A percentile compares a stretch with the other conserved stretches of the same genome.
phyloP scores from a whole-genome alignment of 2,888 invertebrate species.

The Aphidoletes aphidimyza region DNA sequence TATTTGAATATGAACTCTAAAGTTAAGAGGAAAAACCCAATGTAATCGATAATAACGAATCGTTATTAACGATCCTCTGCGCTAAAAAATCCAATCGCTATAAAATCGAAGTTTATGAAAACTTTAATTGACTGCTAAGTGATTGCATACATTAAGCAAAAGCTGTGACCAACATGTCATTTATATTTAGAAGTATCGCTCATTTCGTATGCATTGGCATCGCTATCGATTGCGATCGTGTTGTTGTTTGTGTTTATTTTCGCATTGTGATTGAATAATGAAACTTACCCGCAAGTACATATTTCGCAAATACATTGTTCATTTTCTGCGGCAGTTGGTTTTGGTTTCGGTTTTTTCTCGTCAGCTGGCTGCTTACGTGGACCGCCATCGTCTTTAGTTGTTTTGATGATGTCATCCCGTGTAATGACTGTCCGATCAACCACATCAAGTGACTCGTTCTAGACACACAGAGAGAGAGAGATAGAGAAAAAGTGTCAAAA shows the following conservation, averaged over 20 bases:
- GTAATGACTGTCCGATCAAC: slow-evolving; percentile 61
- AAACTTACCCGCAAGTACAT: slow-evolving; percentile 87
- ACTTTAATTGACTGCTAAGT: too few species aligned
- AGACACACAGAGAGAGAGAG: not conserved
- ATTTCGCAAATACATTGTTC: slow-evolving; percentile 91
- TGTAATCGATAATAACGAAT: too few species aligned
- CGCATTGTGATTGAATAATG: slow-evolving; percentile 59
- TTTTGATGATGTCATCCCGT: slow-evolving; percentile 57
- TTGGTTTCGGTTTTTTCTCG: slow-evolving; percentile 16
- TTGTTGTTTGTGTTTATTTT: not conserved
- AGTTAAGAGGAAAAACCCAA: too few species aligned
- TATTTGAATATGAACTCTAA: too few species aligned
- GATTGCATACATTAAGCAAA: too few species aligned
- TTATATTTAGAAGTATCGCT: too few species aligned
- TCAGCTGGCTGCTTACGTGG: slow-evolving; percentile 39
- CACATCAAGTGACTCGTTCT: slow-evolving; percentile 7
- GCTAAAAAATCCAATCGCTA: too few species aligned
- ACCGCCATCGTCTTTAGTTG: slow-evolving; percentile 58
- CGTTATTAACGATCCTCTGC: too few species aligned
- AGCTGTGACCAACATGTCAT: too few species aligned
- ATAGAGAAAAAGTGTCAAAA: not conserved
- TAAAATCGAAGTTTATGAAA: too few species aligned
- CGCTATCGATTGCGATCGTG: not conserved
- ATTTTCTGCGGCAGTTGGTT: slow-evolving; percentile 66
- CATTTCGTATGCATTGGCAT: too few species aligned